A percentile compares a stretch with the other conserved stretches of the same genome.
phyloP scores from a whole-genome alignment of 2,113 vertebrate genomes.

The Urocolius indicus region DNA sequence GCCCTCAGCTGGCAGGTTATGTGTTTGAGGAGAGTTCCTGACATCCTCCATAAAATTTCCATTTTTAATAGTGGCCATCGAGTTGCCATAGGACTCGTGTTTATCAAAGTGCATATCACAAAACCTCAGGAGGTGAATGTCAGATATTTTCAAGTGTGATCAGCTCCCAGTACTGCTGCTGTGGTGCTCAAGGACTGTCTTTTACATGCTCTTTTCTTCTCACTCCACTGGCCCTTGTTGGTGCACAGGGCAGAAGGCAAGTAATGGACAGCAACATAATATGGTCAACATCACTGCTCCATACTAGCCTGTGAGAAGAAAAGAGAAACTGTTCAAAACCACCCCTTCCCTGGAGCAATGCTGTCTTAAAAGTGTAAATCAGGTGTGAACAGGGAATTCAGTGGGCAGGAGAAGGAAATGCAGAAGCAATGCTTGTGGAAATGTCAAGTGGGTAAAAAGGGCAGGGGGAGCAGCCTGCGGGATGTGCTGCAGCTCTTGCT shows the following conservation, averaged over 20 bases:
- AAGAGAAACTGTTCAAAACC: background rate
- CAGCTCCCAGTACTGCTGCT: background rate
- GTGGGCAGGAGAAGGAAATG: background rate
- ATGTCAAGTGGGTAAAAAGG: background rate
- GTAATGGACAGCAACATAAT: background rate
- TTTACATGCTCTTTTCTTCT: background rate
- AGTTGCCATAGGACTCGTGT: background rate
- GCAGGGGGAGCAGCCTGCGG: background rate
- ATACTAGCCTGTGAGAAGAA: background rate
- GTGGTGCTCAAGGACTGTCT: background rate
- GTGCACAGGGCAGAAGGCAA: background rate
- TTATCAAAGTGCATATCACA: background rate
- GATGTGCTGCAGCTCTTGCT: background rate
- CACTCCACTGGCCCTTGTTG: background rate
- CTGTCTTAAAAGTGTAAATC: conserved; percentile 5
- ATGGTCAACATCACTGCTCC: background rate
- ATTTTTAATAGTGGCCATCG: background rate
- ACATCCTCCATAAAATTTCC: background rate
- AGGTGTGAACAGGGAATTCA: background rate
- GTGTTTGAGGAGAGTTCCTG: background rate
- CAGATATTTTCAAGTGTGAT: background rate
- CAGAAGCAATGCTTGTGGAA: background rate
- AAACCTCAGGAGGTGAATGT: background rate
- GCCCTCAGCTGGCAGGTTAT: background rate
- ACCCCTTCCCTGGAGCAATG: background rate